Conservation (phyloP, 2,113 vertebrate genomes). For the Chionomys nivalis region DNA sequence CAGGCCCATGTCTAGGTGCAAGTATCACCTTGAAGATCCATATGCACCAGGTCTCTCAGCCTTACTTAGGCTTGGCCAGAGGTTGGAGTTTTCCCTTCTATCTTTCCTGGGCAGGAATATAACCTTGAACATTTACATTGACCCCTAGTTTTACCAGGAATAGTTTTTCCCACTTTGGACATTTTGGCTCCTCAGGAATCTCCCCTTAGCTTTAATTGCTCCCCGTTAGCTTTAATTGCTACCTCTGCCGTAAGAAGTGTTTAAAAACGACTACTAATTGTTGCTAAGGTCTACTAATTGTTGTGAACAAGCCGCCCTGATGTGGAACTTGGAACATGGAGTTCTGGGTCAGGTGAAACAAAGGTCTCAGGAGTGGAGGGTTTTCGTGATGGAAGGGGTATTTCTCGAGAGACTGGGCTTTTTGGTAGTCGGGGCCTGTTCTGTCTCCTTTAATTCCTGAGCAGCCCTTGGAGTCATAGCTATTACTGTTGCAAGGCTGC, state of each 20-base stretch:
- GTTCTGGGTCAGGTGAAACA: background rate
- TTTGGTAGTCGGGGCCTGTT: background rate
- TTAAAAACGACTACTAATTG: background rate
- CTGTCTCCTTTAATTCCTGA: background rate
- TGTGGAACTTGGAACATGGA: background rate
- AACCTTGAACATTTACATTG: background rate
- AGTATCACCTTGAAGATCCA: background rate
- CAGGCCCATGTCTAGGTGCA: background rate
- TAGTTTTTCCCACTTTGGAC: background rate
- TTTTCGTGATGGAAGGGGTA: background rate
- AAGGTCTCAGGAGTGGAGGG: background rate
- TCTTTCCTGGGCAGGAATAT: background rate
- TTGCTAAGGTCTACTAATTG: background rate
- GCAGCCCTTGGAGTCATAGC: background rate
- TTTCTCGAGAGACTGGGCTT: background rate
- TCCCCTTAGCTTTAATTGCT: background rate
- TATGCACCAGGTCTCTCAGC: background rate
- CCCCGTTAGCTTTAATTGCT: background rate
- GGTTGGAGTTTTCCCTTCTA: background rate
- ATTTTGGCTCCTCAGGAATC: background rate
- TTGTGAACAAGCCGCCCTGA: background rate
- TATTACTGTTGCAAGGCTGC: background rate
- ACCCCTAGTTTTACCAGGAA: background rate
- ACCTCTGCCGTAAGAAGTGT: background rate
- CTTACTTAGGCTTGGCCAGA: background rate